phyloP scores from a whole-genome alignment of 2,797 vertebrate species.

The Limnodromus scolopaceus region DNA sequence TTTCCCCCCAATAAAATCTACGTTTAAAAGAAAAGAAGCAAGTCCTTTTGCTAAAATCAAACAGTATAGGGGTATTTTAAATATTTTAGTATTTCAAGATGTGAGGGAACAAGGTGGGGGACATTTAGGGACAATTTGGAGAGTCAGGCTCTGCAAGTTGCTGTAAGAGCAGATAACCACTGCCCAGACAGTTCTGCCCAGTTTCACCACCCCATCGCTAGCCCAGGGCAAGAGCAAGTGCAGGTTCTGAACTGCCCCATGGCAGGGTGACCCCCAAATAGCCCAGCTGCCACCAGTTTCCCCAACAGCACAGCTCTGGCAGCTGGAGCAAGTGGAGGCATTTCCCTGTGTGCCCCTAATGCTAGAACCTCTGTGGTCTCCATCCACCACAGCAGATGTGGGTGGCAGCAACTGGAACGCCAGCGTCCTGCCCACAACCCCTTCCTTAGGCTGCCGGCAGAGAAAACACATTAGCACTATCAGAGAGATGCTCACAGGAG shows the following conservation, averaged over 20 bases:
- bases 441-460: neutral
- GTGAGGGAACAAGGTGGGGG: neutral
- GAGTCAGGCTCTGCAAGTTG: neutral
- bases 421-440: neutral
- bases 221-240: neutral
- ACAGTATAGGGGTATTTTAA: neutral
- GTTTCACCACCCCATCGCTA: neutral
- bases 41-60: neutral
- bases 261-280: neutral
- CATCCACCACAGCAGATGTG: neutral
- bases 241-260: neutral
- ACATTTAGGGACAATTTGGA: neutral
- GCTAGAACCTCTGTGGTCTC: neutral
- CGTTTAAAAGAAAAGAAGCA: neutral
- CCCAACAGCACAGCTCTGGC: neutral
- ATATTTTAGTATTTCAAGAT: neutral
- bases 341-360: neutral
- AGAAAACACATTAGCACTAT: neutral
- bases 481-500: accelerated
- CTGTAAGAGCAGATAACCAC: neutral
- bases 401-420: neutral
- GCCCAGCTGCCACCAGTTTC: neutral
- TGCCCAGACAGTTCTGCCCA: neutral
- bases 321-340: neutral
- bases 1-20: neutral